Conservation (phyloP, 2,797 vertebrate genomes). For the Spondyliosoma cantharus region DNA sequence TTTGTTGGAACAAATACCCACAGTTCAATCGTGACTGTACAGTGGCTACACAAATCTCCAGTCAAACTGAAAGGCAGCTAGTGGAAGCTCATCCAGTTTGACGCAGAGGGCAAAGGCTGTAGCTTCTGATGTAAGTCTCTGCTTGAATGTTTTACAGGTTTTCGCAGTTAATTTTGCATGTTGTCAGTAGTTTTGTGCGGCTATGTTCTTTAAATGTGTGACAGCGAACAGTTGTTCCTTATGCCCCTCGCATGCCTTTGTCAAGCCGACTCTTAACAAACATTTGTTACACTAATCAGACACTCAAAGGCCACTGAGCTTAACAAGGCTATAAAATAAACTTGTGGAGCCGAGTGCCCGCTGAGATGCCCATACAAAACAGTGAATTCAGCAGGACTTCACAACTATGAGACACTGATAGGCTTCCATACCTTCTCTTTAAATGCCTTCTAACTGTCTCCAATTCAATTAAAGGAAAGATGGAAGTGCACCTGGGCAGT, state of each 20-base stretch:
- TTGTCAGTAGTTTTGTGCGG: slow-evolving; percentile 10
- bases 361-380: slow-evolving; percentile 38
- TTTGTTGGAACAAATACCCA: not conserved
- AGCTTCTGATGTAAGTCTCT: slow-evolving; percentile 2
- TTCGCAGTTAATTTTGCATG: slow-evolving; percentile 21
- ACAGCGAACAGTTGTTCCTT: slow-evolving; percentile 9
- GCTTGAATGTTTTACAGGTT: slow-evolving; percentile 9
- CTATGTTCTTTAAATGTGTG: slow-evolving; percentile 12
- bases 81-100: slow-evolving; percentile 8
- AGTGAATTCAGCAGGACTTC: slow-evolving; percentile 37
- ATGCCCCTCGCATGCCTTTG: slow-evolving; percentile 3
- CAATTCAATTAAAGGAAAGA: slow-evolving; percentile 9
- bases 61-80: not conserved
- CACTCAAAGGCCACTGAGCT: slow-evolving; percentile 44
- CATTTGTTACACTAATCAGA: slow-evolving; percentile 50
- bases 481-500: slow-evolving; percentile 1
- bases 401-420: slow-evolving; percentile 8
- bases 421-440: not conserved
- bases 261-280: slow-evolving; percentile 23
- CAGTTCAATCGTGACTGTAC: not conserved
- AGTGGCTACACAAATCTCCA: not conserved
- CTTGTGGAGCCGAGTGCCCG: slow-evolving; percentile 25
- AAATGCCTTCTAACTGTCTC: not conserved
- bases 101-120: not conserved
- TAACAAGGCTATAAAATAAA: slow-evolving; percentile 55